phyloP scores from a whole-genome alignment of 2,888 invertebrate genomes.

The Chrysolina oricalcia region DNA sequence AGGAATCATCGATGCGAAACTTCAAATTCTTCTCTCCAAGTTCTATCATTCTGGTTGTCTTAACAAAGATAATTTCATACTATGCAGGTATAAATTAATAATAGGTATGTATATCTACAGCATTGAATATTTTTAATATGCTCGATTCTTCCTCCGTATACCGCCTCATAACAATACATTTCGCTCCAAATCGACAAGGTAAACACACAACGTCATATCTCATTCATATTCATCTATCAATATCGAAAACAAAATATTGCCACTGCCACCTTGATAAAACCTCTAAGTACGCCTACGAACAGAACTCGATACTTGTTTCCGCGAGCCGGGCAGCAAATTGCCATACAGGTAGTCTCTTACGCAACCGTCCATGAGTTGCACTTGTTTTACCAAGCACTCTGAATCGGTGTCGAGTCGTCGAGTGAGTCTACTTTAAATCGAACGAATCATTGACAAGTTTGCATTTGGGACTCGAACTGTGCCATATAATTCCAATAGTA shows the following conservation, averaged over 20 bases:
- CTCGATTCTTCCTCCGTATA: too few relatives aligned
- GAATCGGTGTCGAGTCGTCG: background rate
- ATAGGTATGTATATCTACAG: too few relatives aligned
- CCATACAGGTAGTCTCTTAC: slow-evolving; percentile 60
- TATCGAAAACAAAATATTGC: slow-evolving; percentile 26
- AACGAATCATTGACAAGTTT: background rate
- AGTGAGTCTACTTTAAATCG: background rate
- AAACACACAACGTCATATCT: slow-evolving; percentile 8
- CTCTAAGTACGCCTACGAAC: slow-evolving; percentile 45
- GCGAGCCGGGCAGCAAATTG: slow-evolving; percentile 56
- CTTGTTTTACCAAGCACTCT: slow-evolving; percentile 45
- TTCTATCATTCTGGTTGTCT: too few relatives aligned
- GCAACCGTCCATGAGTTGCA: slow-evolving; percentile 55
- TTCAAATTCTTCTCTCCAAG: too few relatives aligned
- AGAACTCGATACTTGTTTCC: slow-evolving; percentile 59
- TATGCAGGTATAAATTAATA: too few relatives aligned
- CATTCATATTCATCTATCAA: slow-evolving; percentile 10
- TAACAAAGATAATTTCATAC: too few relatives aligned
- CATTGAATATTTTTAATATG: too few relatives aligned
- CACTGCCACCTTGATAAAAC: slow-evolving; percentile 45
- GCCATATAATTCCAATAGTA: background rate
- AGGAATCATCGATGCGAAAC: too few relatives aligned
- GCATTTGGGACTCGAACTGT: background rate
- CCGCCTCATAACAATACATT: background rate
- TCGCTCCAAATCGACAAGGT: background rate